Conservation (phyloP, 2,113 vertebrate genomes). For the Nycticryphes semicollaris region DNA sequence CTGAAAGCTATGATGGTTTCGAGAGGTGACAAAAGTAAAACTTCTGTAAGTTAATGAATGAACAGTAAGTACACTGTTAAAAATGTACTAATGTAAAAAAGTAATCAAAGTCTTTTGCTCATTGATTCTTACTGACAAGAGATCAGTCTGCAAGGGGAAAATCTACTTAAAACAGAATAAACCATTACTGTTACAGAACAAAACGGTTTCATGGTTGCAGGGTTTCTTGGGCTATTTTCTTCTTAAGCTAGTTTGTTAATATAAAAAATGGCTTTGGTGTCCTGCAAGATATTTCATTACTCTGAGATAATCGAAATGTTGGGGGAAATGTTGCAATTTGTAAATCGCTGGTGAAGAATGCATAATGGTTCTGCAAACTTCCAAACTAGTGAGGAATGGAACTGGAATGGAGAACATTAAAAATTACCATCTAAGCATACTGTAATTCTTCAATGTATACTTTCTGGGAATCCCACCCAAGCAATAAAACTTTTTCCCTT, state of each 20-base stretch:
- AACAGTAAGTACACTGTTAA: not conserved
- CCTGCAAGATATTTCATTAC: not conserved
- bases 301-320: not conserved
- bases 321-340: not conserved
- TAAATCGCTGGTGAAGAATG: not conserved
- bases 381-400: not conserved
- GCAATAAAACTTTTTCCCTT: not conserved
- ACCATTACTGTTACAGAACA: not conserved
- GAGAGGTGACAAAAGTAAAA: not conserved
- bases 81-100: not conserved
- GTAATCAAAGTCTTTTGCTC: not conserved
- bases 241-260: not conserved
- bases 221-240: not conserved
- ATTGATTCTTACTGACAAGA: not conserved
- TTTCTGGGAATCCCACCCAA: not conserved
- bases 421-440: not conserved
- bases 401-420: not conserved
- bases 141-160: not conserved
- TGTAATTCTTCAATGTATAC: not conserved
- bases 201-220: not conserved
- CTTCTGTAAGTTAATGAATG: not conserved
- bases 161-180: not conserved
- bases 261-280: not conserved
- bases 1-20: not conserved
- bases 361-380: not conserved